A percentile compares a stretch with the other conserved stretches of the same genome.
Evolutionary conservation across 2,888 invertebrate species (phyloP).

Genomic region (Nomada lathburiana): DNA sequence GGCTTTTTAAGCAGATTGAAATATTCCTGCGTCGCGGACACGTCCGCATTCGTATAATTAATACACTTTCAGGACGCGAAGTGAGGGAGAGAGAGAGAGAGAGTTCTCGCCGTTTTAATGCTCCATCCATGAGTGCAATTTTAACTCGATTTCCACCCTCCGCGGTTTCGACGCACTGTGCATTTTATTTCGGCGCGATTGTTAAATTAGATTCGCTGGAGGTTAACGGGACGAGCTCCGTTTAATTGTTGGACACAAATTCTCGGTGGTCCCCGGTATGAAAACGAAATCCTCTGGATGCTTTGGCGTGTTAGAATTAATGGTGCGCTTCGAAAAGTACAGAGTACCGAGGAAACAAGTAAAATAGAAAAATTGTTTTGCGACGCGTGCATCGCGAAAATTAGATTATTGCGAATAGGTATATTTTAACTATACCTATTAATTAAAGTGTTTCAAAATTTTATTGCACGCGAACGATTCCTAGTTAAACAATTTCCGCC

Average conservation of each 20-base stretch:
- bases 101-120: constrained; percentile 27
- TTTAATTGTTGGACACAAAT: not conserved
- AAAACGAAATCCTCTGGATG: too few relatives aligned
- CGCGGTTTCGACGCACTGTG: constrained; percentile 16
- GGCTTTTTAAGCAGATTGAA: constrained; percentile 84
- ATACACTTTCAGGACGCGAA: constrained; percentile 76
- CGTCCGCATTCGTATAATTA: constrained; percentile 80
- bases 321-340: too few relatives aligned
- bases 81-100: constrained; percentile 32
- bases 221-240: not conserved
- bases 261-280: too few relatives aligned
- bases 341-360: too few relatives aligned
- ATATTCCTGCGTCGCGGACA: constrained; percentile 77
- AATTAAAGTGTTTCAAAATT: too few relatives aligned
- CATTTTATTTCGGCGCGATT: constrained; percentile 18
- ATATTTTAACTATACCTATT: too few relatives aligned
- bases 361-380: too few relatives aligned
- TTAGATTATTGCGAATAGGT: too few relatives aligned
- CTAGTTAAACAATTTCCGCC: too few relatives aligned
- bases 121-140: constrained; percentile 56
- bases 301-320: too few relatives aligned
- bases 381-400: too few relatives aligned
- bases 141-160: constrained; percentile 75
- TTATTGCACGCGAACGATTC: too few relatives aligned
- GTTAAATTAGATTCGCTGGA: not conserved